Evolutionary conservation across 2,888 invertebrate genomes (phyloP).

Genomic region (Ophion costatus): DNA sequence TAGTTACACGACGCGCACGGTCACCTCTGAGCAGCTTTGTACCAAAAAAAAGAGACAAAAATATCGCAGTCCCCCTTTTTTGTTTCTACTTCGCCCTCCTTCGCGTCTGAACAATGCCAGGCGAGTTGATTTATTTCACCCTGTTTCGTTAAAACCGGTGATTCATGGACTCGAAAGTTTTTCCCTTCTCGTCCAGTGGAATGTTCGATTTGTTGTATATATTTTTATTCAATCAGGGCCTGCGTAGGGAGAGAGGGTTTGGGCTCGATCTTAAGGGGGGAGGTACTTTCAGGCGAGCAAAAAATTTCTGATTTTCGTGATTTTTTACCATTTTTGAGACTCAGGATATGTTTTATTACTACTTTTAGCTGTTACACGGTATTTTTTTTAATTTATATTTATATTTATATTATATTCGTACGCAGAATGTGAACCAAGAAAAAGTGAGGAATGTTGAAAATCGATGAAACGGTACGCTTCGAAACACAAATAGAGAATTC

Average conservation of each 20-base stretch:
- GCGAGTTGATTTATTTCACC: conserved; percentile 11
- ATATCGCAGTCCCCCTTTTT: not conserved
- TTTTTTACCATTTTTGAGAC: no score
- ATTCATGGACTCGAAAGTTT: not conserved
- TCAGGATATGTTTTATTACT: no score
- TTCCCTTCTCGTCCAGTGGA: not conserved
- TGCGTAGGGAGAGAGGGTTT: not conserved
- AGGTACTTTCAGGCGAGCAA: no score
- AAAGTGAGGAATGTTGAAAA: no score
- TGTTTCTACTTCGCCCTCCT: not conserved
- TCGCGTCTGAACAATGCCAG: not conserved
- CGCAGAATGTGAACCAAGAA: no score
- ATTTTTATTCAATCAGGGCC: not conserved
- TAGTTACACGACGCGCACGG: not conserved
- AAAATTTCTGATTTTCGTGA: no score
- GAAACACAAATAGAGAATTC: no score
- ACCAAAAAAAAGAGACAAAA: conserved; percentile 2
- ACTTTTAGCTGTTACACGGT: no score
- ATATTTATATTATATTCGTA: no score
- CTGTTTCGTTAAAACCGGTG: not conserved
- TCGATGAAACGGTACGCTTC: no score
- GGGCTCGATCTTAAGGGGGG: not conserved
- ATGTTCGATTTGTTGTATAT: not conserved
- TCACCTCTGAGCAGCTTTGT: not conserved
- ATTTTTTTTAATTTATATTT: no score